phyloP scores from a whole-genome alignment of 1,140 invertebrate species.

The Listronotus oregonensis region DNA sequence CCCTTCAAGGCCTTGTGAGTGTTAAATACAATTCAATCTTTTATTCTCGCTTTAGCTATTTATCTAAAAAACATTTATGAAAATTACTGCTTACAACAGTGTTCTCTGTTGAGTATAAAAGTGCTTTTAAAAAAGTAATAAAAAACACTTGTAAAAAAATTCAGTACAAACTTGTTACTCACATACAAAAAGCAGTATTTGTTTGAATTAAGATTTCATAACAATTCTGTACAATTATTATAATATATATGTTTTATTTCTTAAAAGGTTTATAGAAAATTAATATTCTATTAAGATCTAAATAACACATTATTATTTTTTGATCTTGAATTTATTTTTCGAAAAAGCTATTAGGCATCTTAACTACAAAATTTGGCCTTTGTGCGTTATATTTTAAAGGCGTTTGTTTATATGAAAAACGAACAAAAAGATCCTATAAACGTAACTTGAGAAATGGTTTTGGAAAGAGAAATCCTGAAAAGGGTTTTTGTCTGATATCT shows the following conservation, averaged over 20 bases:
- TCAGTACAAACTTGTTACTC: constrained; percentile 39
- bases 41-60: constrained; percentile 1
- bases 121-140: constrained; percentile 42
- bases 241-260: not conserved
- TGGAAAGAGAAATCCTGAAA: no score
- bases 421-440: no score
- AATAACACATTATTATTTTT: not conserved
- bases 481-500: no score
- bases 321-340: not conserved
- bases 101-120: constrained; percentile 37
- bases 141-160: constrained; percentile 40
- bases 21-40: constrained; percentile 4
- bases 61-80: constrained; percentile 10
- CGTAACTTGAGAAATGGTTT: no score
- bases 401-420: no score
- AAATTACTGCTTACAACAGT: constrained; percentile 20
- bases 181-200: constrained; percentile 23
- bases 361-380: not conserved
- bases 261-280: not conserved
- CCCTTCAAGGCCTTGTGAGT: not conserved
- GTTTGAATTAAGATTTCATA: constrained; percentile 16
- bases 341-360: not conserved
- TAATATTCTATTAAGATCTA: not conserved
- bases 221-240: not conserved
- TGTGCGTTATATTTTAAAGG: no score